Conservation (phyloP, 2,888 invertebrate genomes). For the Sinelater perroti region DNA sequence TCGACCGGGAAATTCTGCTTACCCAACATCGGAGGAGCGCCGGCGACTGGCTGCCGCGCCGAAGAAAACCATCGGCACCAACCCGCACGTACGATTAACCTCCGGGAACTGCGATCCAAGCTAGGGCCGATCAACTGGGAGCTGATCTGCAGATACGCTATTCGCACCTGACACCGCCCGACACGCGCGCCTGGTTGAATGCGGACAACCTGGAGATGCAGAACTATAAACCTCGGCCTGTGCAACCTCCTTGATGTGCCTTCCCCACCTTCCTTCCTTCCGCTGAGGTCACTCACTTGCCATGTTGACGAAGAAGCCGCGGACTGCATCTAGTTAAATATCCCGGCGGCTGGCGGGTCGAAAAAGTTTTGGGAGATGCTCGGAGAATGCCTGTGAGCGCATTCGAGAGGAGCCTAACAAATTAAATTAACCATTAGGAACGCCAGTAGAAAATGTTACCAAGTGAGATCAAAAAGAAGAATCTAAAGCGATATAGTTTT, state of each 20-base stretch:
- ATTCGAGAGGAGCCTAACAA: too few relatives aligned
- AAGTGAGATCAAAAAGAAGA: too few relatives aligned
- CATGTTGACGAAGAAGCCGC: conserved; percentile 48
- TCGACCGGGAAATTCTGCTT: conserved; percentile 6
- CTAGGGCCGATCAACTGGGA: conserved; percentile 26
- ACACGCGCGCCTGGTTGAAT: conserved; percentile 35
- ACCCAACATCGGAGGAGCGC: conserved; percentile 20
- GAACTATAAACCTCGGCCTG: conserved; percentile 39
- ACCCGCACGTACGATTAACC: conserved; percentile 38
- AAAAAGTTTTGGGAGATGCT: too few relatives aligned
- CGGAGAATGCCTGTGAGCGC: too few relatives aligned
- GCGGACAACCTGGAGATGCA: conserved; percentile 32
- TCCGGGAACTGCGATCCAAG: neutral
- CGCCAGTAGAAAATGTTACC: too few relatives aligned
- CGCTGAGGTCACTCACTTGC: conserved; percentile 56
- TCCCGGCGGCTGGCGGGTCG: too few relatives aligned
- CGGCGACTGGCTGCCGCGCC: neutral
- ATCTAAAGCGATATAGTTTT: too few relatives aligned
- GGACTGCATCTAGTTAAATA: too few relatives aligned
- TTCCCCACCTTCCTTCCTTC: conserved; percentile 56
- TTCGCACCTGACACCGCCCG: conserved; percentile 36
- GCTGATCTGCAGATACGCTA: conserved; percentile 42
- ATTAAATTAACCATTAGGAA: too few relatives aligned
- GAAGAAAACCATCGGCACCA: conserved; percentile 16
- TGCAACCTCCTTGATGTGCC: conserved; percentile 36